Evolutionary conservation across 2,797 vertebrate genomes (phyloP).

Genomic region (Galago senegalensis): DNA sequence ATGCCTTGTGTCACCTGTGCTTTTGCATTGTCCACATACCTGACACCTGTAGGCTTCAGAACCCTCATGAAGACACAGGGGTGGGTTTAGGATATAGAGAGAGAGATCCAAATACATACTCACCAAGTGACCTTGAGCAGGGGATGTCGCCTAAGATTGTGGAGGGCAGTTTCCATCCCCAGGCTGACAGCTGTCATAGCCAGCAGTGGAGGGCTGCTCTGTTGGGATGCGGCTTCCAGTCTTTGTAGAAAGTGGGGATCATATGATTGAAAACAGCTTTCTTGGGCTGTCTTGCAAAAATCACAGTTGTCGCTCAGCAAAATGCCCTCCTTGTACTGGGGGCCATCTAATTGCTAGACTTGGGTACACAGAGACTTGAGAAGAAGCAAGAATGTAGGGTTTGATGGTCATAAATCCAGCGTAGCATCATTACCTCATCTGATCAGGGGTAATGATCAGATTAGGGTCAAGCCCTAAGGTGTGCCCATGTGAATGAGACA

Average conservation of each 20-base stretch:
- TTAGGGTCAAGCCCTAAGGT: accelerated
- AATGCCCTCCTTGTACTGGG: accelerated
- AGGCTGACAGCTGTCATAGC: background rate
- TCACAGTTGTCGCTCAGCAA: background rate
- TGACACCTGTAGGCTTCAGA: background rate
- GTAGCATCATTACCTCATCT: background rate
- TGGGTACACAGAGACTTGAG: background rate
- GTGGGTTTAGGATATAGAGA: background rate
- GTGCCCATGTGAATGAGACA: background rate
- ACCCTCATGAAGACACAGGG: accelerated
- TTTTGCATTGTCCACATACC: background rate
- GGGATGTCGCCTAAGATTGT: accelerated
- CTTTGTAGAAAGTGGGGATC: background rate
- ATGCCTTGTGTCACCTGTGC: background rate
- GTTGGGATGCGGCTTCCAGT: background rate
- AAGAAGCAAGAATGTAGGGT: background rate
- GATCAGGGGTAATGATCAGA: background rate
- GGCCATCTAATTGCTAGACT: background rate
- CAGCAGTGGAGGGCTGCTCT: background rate
- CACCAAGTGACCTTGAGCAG: background rate
- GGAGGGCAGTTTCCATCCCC: accelerated
- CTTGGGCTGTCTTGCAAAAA: background rate
- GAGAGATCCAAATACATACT: no score
- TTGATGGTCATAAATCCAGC: no score
- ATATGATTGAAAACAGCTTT: background rate